These are phyloP conservation scores for Diplolepis rosae DNA, from an alignment of 2,888 invertebrate species.

Conservation along the genomic window DNA sequence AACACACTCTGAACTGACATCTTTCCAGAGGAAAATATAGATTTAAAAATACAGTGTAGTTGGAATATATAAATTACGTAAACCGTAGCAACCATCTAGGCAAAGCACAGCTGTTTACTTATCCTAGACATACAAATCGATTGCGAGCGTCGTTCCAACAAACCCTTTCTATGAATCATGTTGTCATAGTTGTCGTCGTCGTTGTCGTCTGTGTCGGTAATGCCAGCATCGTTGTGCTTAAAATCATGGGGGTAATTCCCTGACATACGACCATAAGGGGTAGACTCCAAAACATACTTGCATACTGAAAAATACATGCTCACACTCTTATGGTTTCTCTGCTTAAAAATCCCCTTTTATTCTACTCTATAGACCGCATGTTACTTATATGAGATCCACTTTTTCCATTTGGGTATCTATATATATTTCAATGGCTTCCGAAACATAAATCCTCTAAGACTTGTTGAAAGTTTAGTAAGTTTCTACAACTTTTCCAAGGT, in stretches of 20 bases:
- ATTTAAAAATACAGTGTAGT: not conserved
- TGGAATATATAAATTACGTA: constrained; percentile 8
- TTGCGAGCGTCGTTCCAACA: constrained; percentile 1
- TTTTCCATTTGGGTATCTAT: not conserved
- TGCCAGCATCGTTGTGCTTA: not conserved
- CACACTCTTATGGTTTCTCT: constrained; percentile 11
- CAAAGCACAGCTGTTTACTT: constrained; percentile 9
- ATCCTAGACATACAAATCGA: constrained; percentile 12
- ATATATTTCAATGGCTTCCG: constrained; percentile 7
- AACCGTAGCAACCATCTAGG: not conserved
- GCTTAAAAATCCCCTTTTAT: not conserved
- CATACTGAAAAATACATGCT: constrained; percentile 4
- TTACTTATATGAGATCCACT: not conserved
- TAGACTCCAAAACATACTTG: not conserved
- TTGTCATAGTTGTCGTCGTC: too few relatives aligned
- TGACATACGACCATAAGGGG: constrained; percentile 10
- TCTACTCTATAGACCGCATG: not conserved
- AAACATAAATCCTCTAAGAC: constrained; percentile 2
- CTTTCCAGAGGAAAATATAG: not conserved
- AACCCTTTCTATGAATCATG: constrained; percentile 14
- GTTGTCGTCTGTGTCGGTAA: not conserved
- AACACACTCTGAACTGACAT: not conserved
- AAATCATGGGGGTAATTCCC: constrained; percentile 15
- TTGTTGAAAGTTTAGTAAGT: too few relatives aligned
- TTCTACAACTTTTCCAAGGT: too few relatives aligned